Conservation (phyloP, 2,797 vertebrate species). For the Chaetodon trifasciatus region DNA sequence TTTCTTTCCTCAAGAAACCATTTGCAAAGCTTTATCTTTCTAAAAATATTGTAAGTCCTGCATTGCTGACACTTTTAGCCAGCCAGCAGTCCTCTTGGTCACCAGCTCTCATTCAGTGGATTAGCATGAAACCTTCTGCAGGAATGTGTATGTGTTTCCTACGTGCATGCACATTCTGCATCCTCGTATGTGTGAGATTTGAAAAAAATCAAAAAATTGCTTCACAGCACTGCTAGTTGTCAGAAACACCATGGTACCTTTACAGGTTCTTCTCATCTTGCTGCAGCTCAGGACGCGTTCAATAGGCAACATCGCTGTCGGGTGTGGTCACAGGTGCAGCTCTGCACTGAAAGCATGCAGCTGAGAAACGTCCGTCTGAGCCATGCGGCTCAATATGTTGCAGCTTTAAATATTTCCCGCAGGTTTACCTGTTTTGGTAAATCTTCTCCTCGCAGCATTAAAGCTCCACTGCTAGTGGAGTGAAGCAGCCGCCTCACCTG, state of each 20-base stretch:
- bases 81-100: too few relatives aligned
- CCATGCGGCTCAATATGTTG: background rate
- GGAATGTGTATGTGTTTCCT: background rate
- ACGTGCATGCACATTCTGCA: background rate
- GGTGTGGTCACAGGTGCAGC: background rate
- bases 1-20: background rate
- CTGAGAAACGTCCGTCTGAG: background rate
- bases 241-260: background rate
- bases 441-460: slow-evolving; percentile 34
- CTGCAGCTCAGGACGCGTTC: background rate
- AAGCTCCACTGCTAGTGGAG: slow-evolving; percentile 34
- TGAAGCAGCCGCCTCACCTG: slow-evolving; percentile 56
- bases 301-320: background rate
- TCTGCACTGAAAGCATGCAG: background rate
- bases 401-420: slow-evolving; percentile 23
- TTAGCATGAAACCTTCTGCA: background rate
- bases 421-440: slow-evolving; percentile 46
- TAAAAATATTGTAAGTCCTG: background rate
- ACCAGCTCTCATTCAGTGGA: background rate
- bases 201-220: background rate
- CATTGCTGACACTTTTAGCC: background rate
- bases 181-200: background rate
- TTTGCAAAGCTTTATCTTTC: background rate
- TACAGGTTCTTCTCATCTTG: background rate
- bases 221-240: background rate